Percentiles rank a stretch among this genome's conserved stretches.
These are phyloP conservation scores for Notolepis coatsorum DNA, from an alignment of 2,797 vertebrate species.

Conservation along the genomic window DNA sequence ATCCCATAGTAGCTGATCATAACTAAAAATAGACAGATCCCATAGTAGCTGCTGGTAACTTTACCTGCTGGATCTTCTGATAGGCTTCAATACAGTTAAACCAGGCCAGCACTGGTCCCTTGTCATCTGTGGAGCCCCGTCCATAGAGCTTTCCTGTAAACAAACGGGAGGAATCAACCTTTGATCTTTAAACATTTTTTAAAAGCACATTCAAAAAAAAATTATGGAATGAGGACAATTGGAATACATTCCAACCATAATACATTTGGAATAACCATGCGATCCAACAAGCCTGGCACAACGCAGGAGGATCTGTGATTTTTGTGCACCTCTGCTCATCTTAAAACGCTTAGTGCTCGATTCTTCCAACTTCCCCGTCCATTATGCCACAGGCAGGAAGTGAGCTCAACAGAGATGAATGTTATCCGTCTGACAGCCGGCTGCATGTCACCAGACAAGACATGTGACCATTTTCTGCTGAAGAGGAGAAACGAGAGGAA, in stretches of 20 bases:
- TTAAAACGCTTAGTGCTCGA: background rate
- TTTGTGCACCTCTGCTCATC: background rate
- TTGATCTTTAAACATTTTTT: background rate
- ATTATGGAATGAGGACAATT: background rate
- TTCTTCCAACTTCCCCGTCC: background rate
- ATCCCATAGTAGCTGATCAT: no score
- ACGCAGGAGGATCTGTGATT: background rate
- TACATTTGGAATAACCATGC: no score
- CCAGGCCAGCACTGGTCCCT: conserved; percentile 97
- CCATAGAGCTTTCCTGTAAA: conserved; percentile 92
- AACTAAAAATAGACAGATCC: background rate
- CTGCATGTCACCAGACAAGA: conserved; percentile 32
- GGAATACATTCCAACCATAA: no score
- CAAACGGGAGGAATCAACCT: background rate
- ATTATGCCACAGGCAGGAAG: conserved; percentile 17
- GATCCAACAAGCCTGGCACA: background rate
- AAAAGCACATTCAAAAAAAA: background rate
- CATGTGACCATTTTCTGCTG: background rate
- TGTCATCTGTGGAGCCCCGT: conserved; percentile 95
- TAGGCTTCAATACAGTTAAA: conserved; percentile 95
- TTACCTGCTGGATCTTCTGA: conserved; percentile 91
- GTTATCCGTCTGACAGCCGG: conserved; percentile 56
- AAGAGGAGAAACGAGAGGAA: background rate
- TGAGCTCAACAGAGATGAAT: conserved; percentile 31
- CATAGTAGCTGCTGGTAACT: background rate